Conservation (phyloP, 2,797 vertebrate species). For the Potorous gilbertii region DNA sequence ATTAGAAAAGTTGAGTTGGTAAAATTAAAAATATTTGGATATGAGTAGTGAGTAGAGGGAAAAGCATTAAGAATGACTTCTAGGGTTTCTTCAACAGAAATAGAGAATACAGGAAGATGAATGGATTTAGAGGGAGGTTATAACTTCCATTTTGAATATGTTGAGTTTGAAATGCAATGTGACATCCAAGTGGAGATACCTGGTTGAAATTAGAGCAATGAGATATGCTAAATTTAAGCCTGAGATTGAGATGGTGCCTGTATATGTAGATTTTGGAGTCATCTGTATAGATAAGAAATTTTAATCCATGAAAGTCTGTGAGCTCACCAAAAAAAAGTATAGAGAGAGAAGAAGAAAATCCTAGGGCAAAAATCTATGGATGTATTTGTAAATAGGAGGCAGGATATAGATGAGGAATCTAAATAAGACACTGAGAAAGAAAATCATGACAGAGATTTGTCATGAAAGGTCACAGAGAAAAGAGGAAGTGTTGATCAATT, state of each 20-base stretch:
- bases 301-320: neutral
- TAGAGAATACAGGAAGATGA: neutral
- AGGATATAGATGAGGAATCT: neutral
- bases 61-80: neutral
- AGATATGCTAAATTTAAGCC: neutral
- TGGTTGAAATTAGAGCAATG: neutral
- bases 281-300: neutral
- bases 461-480: neutral
- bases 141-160: neutral
- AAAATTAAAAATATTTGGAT: neutral
- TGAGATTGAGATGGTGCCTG: neutral
- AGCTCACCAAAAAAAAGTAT: neutral
- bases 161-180: neutral
- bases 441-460: neutral
- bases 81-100: neutral
- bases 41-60: neutral
- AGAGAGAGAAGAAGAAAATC: neutral
- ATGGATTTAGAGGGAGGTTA: neutral
- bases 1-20: neutral
- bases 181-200: neutral
- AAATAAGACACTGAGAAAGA: neutral
- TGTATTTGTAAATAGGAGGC: neutral
- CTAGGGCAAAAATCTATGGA: neutral
- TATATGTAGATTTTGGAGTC: neutral
- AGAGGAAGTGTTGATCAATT: neutral